A percentile compares a stretch with the other conserved stretches of the same genome.
These are phyloP conservation scores for Spodoptera exigua DNA, from an alignment of 2,888 invertebrate species.

Conservation along the genomic window DNA sequence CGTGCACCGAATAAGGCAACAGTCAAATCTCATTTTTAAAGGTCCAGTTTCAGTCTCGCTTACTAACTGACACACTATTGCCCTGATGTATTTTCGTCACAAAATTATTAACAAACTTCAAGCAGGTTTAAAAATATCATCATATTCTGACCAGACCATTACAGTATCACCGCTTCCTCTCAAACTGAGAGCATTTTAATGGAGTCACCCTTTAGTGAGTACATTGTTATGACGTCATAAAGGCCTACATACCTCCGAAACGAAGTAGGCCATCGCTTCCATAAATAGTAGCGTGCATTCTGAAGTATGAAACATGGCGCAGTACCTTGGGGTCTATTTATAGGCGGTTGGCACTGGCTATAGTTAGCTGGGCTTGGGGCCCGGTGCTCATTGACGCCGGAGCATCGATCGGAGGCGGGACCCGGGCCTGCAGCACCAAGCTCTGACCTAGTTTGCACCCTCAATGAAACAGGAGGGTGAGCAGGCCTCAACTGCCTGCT, in stretches of 20 bases:
- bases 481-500: slow-evolving; percentile 20
- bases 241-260: slow-evolving; percentile 25
- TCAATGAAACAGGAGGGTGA: slow-evolving; percentile 79
- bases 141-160: no score
- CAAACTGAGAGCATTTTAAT: slow-evolving; percentile 8
- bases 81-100: no score
- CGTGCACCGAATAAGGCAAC: no score
- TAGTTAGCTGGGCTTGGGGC: slow-evolving; percentile 64
- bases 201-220: slow-evolving; percentile 5
- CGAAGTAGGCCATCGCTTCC: slow-evolving; percentile 37
- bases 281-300: slow-evolving; percentile 38
- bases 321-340: slow-evolving; percentile 75
- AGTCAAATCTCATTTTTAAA: no score
- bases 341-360: slow-evolving; percentile 60
- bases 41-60: no score
- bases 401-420: slow-evolving; percentile 77
- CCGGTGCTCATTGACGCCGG: slow-evolving; percentile 80
- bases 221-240: slow-evolving; percentile 27
- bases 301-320: slow-evolving; percentile 45
- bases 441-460: slow-evolving; percentile 81
- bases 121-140: no score
- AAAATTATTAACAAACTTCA: no score
- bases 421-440: slow-evolving; percentile 74
- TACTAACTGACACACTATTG: no score
- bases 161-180: neutral